Evolutionary conservation across 1,140 invertebrate species (phyloP).

Genomic region (Dysdera silvatica): DNA sequence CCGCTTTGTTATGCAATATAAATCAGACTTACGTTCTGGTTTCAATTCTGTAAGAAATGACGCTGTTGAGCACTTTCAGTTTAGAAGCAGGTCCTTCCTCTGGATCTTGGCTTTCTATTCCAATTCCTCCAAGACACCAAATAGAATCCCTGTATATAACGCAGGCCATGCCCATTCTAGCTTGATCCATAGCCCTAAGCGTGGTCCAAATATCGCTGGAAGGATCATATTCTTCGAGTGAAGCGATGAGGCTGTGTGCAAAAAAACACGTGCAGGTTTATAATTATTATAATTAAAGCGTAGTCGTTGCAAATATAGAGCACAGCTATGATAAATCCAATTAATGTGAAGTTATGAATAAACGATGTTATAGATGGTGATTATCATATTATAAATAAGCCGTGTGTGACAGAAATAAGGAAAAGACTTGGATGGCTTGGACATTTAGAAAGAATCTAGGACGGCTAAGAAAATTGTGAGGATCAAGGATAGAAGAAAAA

Average conservation of each 20-base stretch:
- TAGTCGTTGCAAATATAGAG: too few relatives aligned
- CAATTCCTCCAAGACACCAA: slow-evolving; percentile 22
- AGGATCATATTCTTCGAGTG: slow-evolving; percentile 16
- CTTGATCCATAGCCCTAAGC: neutral
- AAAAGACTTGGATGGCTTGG: too few relatives aligned
- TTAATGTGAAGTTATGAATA: too few relatives aligned
- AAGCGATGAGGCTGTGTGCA: slow-evolving; percentile 12
- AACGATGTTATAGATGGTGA: too few relatives aligned
- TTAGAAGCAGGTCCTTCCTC: neutral
- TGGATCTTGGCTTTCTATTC: neutral
- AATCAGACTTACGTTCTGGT: neutral
- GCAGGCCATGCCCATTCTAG: slow-evolving; percentile 21
- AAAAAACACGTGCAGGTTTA: neutral
- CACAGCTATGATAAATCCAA: too few relatives aligned
- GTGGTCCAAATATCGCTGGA: slow-evolving; percentile 17
- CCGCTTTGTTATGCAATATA: neutral
- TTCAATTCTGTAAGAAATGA: neutral
- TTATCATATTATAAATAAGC: too few relatives aligned
- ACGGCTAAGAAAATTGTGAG: too few relatives aligned
- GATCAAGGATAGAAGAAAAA: too few relatives aligned
- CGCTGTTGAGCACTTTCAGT: slow-evolving; percentile 10
- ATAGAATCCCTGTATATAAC: slow-evolving; percentile 1
- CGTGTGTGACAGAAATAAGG: too few relatives aligned
- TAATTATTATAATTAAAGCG: neutral
- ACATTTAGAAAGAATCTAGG: too few relatives aligned